Evolutionary conservation across 2,888 invertebrate genomes (phyloP).

Genomic region (Acronicta psi): DNA sequence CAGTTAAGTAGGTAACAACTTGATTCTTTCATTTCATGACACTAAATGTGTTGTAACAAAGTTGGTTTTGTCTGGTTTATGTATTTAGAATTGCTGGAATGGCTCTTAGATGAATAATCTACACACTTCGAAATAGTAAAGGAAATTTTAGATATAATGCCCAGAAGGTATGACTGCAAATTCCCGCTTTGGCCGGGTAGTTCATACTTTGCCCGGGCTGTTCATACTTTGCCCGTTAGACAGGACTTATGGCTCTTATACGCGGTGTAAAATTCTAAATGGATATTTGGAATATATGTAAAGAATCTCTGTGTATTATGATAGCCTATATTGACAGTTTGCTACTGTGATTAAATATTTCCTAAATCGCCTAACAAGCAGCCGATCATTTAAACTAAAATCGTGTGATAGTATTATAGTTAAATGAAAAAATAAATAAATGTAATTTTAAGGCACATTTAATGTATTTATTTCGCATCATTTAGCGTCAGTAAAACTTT

Average conservation of each 20-base stretch:
- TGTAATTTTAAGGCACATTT: conserved; percentile 58
- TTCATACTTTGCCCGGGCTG: too few species aligned
- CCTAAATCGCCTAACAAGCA: conserved; percentile 14
- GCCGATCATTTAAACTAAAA: conserved; percentile 53
- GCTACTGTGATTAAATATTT: conserved; percentile 19
- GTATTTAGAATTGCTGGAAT: too few species aligned
- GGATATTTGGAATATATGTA: too few species aligned
- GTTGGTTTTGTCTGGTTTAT: too few species aligned
- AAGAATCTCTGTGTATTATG: too few species aligned
- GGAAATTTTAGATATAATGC: too few species aligned
- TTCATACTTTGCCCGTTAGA: too few species aligned
- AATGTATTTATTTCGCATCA: conserved; percentile 56
- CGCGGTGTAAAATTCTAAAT: too few species aligned
- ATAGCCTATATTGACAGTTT: too few species aligned
- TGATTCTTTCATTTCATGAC: conserved; percentile 19
- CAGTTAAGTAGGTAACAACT: conserved; percentile 12
- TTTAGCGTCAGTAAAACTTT: conserved; percentile 52
- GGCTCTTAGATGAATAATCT: too few species aligned
- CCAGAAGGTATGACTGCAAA: neutral
- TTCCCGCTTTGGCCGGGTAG: conserved; percentile 1
- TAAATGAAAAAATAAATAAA: conserved; percentile 43
- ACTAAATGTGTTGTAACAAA: conserved; percentile 11
- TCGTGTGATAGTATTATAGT: conserved; percentile 76
- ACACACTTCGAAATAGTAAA: too few species aligned
- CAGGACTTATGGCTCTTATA: too few species aligned